These are phyloP conservation scores for Lordiphosa stackelbergi DNA, from an alignment of 1,140 invertebrate genomes.

Conservation along the genomic window DNA sequence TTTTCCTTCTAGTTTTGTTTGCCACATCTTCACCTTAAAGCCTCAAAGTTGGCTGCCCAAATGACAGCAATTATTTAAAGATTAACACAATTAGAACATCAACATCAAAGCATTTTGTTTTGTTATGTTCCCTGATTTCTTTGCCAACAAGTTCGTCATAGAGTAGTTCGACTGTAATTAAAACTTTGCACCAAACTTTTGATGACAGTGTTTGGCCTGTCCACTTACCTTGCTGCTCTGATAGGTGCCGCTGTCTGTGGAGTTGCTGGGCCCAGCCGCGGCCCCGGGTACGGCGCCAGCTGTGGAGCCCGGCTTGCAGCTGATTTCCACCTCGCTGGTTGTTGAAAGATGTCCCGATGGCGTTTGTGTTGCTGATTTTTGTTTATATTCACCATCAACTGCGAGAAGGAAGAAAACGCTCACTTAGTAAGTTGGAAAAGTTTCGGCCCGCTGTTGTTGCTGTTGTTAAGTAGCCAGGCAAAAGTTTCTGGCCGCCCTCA, in stretches of 20 bases:
- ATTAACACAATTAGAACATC: slow-evolving; percentile 1
- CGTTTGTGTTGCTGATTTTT: slow-evolving; percentile 78
- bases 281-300: slow-evolving; percentile 29
- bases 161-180: slow-evolving; percentile 43
- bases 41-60: neutral
- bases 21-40: neutral
- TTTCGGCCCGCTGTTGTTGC: slow-evolving; percentile 37
- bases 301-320: slow-evolving; percentile 69
- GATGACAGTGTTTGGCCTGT: slow-evolving; percentile 27
- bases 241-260: slow-evolving; percentile 66
- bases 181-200: slow-evolving; percentile 42
- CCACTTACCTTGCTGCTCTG: slow-evolving; percentile 73
- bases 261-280: slow-evolving; percentile 30
- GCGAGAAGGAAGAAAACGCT: slow-evolving; percentile 30
- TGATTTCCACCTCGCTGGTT: slow-evolving; percentile 77
- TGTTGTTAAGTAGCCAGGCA: slow-evolving; percentile 55
- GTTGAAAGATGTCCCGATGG: slow-evolving; percentile 77
- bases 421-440: slow-evolving; percentile 56
- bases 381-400: slow-evolving; percentile 78
- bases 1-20: neutral
- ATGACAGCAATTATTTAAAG: slow-evolving; percentile 6
- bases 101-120: slow-evolving; percentile 28
- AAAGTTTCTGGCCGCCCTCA: slow-evolving; percentile 47
- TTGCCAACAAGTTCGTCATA: slow-evolving; percentile 41
- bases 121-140: slow-evolving; percentile 31